Conservation (phyloP, 2,797 vertebrate species). For the Mastacembelus armatus region DNA sequence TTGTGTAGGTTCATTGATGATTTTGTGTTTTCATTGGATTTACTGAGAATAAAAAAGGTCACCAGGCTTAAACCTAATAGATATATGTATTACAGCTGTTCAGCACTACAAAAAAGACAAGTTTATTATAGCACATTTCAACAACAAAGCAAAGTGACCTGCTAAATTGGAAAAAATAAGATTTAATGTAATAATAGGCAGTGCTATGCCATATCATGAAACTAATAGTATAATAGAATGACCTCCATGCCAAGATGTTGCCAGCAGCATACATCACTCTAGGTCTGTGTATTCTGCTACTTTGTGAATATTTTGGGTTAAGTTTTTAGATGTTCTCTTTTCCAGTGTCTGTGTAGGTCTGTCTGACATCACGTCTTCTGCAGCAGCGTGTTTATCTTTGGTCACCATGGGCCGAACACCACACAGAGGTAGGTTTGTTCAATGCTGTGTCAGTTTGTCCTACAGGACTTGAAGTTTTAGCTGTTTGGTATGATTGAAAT, state of each 20-base stretch:
- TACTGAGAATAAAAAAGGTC: not conserved
- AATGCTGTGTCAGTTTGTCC: not conserved
- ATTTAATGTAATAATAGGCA: no score
- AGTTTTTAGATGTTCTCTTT: slow-evolving; percentile 11
- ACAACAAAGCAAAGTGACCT: no score
- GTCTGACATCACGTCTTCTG: slow-evolving; percentile 68
- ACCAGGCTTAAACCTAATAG: not conserved
- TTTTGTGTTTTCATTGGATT: not conserved
- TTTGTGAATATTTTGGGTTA: not conserved
- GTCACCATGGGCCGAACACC: slow-evolving; percentile 88
- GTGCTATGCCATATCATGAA: no score
- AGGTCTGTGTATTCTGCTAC: not conserved
- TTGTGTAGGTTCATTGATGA: not conserved
- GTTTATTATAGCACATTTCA: no score
- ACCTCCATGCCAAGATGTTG: no score
- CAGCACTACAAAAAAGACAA: no score
- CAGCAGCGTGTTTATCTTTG: slow-evolving; percentile 59
- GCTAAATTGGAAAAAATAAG: no score
- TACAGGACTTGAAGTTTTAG: not conserved
- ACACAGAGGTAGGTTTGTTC: slow-evolving; percentile 85
- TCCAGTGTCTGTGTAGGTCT: slow-evolving; percentile 46
- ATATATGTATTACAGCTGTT: no score
- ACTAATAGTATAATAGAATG: no score
- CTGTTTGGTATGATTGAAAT: slow-evolving; percentile 7
- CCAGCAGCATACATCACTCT: not conserved